These are phyloP conservation scores for Pandemis cinnamomeana DNA, from an alignment of 2,888 invertebrate genomes.

Conservation along the genomic window DNA sequence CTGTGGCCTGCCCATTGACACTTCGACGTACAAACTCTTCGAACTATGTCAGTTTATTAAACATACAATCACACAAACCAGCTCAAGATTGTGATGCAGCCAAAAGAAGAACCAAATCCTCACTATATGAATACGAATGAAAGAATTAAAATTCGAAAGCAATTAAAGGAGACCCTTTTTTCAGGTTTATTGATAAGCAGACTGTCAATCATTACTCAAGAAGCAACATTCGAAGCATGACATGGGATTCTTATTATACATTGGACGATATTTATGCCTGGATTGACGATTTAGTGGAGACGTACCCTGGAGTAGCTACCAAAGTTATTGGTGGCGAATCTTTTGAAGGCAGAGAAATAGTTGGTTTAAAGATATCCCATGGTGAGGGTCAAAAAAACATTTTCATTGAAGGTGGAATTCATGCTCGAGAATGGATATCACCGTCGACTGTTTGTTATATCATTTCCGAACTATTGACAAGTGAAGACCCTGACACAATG, in stretches of 20 bases:
- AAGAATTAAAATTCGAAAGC: too few relatives aligned
- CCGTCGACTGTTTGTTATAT: slow-evolving; percentile 86
- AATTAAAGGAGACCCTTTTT: slow-evolving; percentile 41
- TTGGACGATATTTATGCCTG: slow-evolving; percentile 85
- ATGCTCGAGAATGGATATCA: slow-evolving; percentile 91
- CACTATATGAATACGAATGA: too few relatives aligned
- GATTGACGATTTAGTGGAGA: slow-evolving; percentile 78
- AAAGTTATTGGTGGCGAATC: slow-evolving; percentile 69
- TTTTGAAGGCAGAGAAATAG: slow-evolving; percentile 74
- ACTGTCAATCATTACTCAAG: slow-evolving; percentile 60
- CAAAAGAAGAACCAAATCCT: too few relatives aligned
- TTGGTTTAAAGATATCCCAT: slow-evolving; percentile 79
- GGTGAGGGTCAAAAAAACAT: slow-evolving; percentile 63
- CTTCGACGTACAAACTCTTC: too few relatives aligned
- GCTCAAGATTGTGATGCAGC: too few relatives aligned
- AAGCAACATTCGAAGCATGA: slow-evolving; percentile 65
- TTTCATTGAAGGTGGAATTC: slow-evolving; percentile 85
- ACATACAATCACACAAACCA: background rate
- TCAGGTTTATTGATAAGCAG: slow-evolving; percentile 82
- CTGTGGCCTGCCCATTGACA: too few relatives aligned
- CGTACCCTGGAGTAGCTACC: slow-evolving; percentile 75
- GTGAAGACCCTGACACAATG: slow-evolving; percentile 71
- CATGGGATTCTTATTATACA: slow-evolving; percentile 85
- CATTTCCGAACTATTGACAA: slow-evolving; percentile 85
- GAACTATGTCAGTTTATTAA: too few relatives aligned